These are phyloP conservation scores for Abrostola triplasia DNA, from an alignment of 2,888 invertebrate genomes.

Conservation along the genomic window DNA sequence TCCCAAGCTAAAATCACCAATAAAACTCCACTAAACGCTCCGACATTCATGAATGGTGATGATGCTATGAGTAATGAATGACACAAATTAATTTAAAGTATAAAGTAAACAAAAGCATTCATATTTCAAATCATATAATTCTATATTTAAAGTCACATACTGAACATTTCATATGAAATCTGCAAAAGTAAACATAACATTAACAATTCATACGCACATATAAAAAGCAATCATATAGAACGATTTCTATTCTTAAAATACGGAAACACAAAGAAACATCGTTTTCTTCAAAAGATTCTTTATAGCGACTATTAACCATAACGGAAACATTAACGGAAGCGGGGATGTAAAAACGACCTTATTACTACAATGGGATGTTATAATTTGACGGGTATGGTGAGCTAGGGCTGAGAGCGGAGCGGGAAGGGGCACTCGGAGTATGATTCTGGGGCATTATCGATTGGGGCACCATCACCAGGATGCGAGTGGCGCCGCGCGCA, in stretches of 20 bases:
- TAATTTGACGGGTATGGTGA: conserved; percentile 80
- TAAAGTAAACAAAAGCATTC: conserved; percentile 43
- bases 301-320: conserved; percentile 80
- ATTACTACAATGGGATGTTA: conserved; percentile 83
- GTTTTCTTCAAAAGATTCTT: conserved; percentile 74
- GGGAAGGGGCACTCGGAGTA: conserved; percentile 73
- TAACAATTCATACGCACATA: conserved; percentile 51
- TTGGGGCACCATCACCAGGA: conserved; percentile 82
- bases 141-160: conserved; percentile 39
- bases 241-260: conserved; percentile 59
- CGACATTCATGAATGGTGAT: conserved; percentile 21
- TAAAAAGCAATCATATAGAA: conserved; percentile 48
- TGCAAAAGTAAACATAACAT: conserved; percentile 49
- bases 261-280: conserved; percentile 72
- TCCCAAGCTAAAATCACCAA: conserved; percentile 72
- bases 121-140: conserved; percentile 47
- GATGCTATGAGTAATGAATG: conserved; percentile 17
- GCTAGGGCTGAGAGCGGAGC: conserved; percentile 76
- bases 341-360: conserved; percentile 81
- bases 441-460: conserved; percentile 85
- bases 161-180: conserved; percentile 41
- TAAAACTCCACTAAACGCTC: conserved; percentile 49
- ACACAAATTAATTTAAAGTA: background rate
- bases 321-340: conserved; percentile 75
- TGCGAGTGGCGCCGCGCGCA: conserved; percentile 76